Percentiles rank a stretch among this genome's conserved stretches.
phyloP scores from a whole-genome alignment of 2,797 vertebrate species.

The Danio aesculapii region DNA sequence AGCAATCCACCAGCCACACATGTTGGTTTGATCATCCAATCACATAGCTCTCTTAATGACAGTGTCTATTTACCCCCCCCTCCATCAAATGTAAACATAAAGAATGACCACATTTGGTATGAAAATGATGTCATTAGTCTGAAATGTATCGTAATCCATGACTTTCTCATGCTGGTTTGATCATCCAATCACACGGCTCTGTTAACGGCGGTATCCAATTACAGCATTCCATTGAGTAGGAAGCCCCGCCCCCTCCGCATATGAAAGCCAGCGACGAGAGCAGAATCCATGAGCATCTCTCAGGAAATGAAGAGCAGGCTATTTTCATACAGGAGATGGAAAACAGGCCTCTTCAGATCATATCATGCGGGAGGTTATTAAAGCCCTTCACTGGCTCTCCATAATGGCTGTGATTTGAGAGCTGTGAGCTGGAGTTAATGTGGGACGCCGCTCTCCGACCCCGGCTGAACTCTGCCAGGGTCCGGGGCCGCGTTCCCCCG shows the following conservation, averaged over 20 bases:
- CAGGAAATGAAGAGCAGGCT: constrained; percentile 50
- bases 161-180: neutral
- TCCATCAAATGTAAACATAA: no score
- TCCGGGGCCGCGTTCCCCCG: neutral
- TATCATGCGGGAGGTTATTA: constrained; percentile 59
- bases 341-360: constrained; percentile 56
- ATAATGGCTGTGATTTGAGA: constrained; percentile 47
- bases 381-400: neutral
- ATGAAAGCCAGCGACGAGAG: neutral
- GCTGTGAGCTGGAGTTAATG: constrained; percentile 28
- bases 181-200: constrained; percentile 30
- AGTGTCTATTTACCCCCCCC: no score
- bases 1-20: no score
- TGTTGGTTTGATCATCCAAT: no score
- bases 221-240: constrained; percentile 29
- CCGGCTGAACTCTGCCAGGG: neutral
- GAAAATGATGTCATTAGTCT: no score
- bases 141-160: no score
- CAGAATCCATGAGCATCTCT: constrained; percentile 42
- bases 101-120: no score
- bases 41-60: no score
- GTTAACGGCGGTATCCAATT: constrained; percentile 43
- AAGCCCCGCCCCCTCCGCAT: neutral
- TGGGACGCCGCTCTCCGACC: neutral
- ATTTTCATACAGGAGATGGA: constrained; percentile 61